Evolutionary conservation across 2,888 invertebrate genomes (phyloP).

Genomic region (Ceramica pisi): DNA sequence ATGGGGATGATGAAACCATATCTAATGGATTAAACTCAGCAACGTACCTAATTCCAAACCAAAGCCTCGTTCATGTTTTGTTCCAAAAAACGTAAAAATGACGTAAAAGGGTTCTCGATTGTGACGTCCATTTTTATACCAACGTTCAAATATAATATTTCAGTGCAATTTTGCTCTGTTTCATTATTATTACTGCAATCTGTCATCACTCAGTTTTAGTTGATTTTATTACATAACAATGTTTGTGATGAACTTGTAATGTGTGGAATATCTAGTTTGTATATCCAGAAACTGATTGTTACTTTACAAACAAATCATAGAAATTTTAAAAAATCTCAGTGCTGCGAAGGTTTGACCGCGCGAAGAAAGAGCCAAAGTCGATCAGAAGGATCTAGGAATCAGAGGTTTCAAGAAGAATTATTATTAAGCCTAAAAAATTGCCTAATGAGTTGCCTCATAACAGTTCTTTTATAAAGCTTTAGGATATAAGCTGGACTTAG

Average conservation of each 20-base stretch:
- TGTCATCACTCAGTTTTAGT: slow-evolving; percentile 29
- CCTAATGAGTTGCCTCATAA: background rate
- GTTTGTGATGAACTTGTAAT: slow-evolving; percentile 17
- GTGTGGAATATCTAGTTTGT: slow-evolving; percentile 10
- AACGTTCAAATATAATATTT: background rate
- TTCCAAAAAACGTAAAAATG: background rate
- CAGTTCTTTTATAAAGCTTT: background rate
- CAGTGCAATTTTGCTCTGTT: background rate
- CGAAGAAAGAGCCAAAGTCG: background rate
- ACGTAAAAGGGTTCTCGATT: background rate
- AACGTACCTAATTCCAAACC: background rate
- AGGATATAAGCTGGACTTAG: slow-evolving; percentile 27
- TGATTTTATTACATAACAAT: slow-evolving; percentile 1
- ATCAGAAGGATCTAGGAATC: slow-evolving; percentile 2
- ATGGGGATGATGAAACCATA: background rate
- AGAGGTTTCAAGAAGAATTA: background rate
- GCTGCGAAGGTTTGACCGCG: too few relatives aligned
- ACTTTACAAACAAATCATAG: background rate
- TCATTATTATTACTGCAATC: background rate
- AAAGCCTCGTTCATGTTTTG: background rate
- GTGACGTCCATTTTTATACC: background rate
- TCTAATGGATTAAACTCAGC: background rate
- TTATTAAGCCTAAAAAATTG: background rate
- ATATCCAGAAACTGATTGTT: background rate
- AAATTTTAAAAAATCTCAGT: background rate